Base-by-base conservation (phyloP, 2,113 vertebrate species). In the Dolichallabes microphthalmus region DNA sequence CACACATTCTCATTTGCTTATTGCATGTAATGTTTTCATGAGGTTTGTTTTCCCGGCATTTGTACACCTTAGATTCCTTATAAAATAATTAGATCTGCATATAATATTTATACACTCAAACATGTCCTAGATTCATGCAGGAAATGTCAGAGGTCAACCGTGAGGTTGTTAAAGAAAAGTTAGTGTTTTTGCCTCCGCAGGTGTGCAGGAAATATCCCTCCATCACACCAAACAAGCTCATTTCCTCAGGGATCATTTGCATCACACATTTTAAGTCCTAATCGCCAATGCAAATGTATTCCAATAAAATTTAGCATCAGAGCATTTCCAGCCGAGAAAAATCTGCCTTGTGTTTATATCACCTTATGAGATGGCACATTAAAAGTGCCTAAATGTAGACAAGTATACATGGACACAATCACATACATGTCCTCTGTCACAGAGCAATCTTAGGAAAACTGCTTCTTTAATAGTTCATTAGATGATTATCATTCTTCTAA, bases 201-300 rank as follows among this genome's bases (percentile, higher is more conserved):
- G 81, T 32, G 45, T 57, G 50, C 83, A 80, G 32, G 63, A 64
- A 81, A 74, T 32, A 66, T 25, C 35, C 1, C 75, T 71, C 3
- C 14, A 83, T 50, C 35, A 78, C 68, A 81, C 85, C 81, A 87
- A 85, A 80, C 78, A 15, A 84, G 73, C 27, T 66, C 30, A 85
- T 60, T 87, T 63, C 77, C 84, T 80, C 50, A 4, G 63, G 60
- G 63, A 66, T 87, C 66, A 89, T 89, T 85, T 91, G 76, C 88
- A 91, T 88, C 80, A 64, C 3, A 15, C 71, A 78, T 88, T 90
- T 85, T 87, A 57, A 87, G 84, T 73, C 58, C 52, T 61, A 52
- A 75, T 74, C 55, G 13, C 39, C 0, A 13, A 84, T 89, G 85
- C 55, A 88, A 82, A 89, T 86, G 74, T 55, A 85, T 85, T 88